Base-by-base conservation (phyloP, 2,113 vertebrate genomes). In the Australoheros scitulus region DNA sequence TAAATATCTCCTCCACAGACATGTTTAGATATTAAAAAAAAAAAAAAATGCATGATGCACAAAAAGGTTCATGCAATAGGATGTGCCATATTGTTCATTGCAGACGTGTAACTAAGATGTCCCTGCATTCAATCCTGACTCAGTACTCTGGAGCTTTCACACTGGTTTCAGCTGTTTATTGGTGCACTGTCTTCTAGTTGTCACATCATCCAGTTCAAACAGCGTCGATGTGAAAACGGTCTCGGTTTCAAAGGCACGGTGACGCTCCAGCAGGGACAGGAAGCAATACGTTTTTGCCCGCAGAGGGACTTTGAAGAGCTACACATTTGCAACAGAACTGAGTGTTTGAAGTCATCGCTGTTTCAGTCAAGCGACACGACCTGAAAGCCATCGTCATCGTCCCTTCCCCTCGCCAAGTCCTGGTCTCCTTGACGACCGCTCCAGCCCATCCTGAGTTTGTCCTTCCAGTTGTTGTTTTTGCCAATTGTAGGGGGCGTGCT, bases 351-450 rank as follows among this genome's bases (percentile, higher is more conserved):
- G 72, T 76, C 7, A 2, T 79, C 9, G 22, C 43, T 24, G 50
- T 47, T 81, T 94, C 77, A 95, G 41, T 95, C 93, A 0, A 95
- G 93, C 0, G 91, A 92, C 2, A 95, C 76, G 3, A 81, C 85
- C 32, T 93, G 92, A 83, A 95, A 95, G 8, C 88, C 86, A 52
- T 72, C 65, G 0, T 75, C 60, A 1, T 84, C 41, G 0, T 38
- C 56, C 18, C 1, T 29, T 15, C 38, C 26, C 4, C 1, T 59
- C 5, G 59, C 26, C 7, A 55, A 7, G 4, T 76, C 64, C 76
- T 75, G 89, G 55, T 89, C 77, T 47, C 9, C 70, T 1, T 76
- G 59, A 2, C 47, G 88, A 7, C 72, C 26, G 20, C 0, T 72
- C 90, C 79, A 92, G 47, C 86, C 68, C 60, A 79, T 87, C 83